Evolutionary conservation across 1,140 invertebrate genomes (phyloP).

Genomic region (Neuroterus valhalla): DNA sequence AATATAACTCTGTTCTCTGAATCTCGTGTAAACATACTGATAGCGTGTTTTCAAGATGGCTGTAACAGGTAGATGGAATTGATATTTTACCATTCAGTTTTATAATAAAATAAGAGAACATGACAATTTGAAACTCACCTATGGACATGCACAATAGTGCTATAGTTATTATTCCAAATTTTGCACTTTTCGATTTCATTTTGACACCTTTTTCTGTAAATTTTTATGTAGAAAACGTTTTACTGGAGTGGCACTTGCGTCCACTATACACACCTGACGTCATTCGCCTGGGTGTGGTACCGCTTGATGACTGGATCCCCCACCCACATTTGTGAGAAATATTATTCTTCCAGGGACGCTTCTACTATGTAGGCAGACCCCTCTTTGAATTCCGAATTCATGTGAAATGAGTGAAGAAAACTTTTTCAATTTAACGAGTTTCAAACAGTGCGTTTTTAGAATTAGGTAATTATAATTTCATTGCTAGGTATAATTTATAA

Average conservation of each 20-base stretch:
- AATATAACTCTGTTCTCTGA: neutral
- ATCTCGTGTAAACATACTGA: neutral
- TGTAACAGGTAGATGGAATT: neutral
- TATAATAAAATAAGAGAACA: conserved; percentile 22
- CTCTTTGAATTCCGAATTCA: neutral
- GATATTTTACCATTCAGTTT: neutral
- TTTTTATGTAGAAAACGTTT: neutral
- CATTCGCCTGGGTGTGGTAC: conserved; percentile 57
- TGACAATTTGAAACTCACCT: neutral
- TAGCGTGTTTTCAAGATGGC: neutral
- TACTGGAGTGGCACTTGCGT: neutral
- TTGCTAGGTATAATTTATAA: too few species aligned
- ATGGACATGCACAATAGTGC: conserved; percentile 4
- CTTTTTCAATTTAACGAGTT: too few species aligned
- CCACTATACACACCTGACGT: conserved; percentile 51
- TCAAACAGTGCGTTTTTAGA: too few species aligned
- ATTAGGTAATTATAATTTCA: too few species aligned
- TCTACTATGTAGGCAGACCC: neutral
- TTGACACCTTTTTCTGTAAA: neutral
- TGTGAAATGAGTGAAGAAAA: too few species aligned
- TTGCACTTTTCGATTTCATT: conserved; percentile 12
- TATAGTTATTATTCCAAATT: conserved; percentile 3
- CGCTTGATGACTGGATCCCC: neutral
- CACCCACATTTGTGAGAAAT: conserved; percentile 9
- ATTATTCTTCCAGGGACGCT: conserved; percentile 5